These are phyloP conservation scores for Fregata magnificens DNA, from an alignment of 2,113 vertebrate genomes.

Conservation along the genomic window DNA sequence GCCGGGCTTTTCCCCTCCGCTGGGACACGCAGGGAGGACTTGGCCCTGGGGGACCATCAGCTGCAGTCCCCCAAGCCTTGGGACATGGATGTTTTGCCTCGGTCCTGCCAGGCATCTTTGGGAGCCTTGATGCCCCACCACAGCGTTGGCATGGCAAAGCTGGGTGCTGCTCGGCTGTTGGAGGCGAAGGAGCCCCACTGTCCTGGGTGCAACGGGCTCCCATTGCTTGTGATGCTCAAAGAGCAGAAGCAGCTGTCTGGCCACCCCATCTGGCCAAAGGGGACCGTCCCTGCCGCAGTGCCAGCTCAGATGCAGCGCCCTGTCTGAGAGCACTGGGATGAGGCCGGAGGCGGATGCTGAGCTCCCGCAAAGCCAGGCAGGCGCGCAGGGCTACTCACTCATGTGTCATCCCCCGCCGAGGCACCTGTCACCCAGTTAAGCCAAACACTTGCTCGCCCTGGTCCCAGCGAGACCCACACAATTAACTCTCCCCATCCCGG, in stretches of 20 bases:
- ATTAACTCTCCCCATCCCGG: not conserved
- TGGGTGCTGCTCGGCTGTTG: not conserved
- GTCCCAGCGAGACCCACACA: not conserved
- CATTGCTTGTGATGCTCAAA: not conserved
- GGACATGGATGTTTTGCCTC: fast-evolving
- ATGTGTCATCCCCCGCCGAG: not conserved
- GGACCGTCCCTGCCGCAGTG: not conserved
- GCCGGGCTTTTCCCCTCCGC: not conserved
- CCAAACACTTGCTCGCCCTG: not conserved
- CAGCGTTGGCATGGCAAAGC: fast-evolving
- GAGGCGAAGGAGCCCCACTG: not conserved
- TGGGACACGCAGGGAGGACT: not conserved
- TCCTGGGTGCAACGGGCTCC: fast-evolving
- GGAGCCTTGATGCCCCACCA: fast-evolving
- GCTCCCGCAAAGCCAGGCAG: not conserved
- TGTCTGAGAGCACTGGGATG: fast-evolving
- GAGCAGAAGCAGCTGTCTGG: not conserved
- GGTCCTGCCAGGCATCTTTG: not conserved
- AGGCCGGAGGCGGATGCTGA: not conserved
- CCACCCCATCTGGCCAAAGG: fast-evolving
- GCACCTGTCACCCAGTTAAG: conserved; percentile 1
- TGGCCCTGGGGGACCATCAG: not conserved
- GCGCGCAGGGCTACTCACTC: not conserved
- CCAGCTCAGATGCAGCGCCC: not conserved
- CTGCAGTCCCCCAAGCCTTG: not conserved